These are phyloP conservation scores for Cryptus armator DNA, from an alignment of 2,888 invertebrate species.

Conservation along the genomic window DNA sequence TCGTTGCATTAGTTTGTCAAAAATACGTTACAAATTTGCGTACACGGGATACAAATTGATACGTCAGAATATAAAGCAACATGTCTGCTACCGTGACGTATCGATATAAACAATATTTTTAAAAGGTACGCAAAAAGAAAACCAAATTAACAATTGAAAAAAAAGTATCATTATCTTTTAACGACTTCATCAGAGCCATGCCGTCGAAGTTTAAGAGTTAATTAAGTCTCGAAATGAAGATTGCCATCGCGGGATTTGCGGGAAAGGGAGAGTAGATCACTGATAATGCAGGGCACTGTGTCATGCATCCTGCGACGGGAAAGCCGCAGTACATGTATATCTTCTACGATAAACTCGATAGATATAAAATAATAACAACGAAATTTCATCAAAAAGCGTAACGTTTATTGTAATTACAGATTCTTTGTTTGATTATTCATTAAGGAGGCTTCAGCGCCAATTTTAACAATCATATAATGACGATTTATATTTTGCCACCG, in stretches of 20 bases:
- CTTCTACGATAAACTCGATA: background rate
- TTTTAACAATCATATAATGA: background rate
- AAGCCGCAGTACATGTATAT: background rate
- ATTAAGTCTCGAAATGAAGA: constrained; percentile 10
- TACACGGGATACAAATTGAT: too few species aligned
- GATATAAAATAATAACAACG: background rate
- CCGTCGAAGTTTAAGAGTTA: background rate
- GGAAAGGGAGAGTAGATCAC: constrained; percentile 9
- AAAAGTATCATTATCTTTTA: too few species aligned
- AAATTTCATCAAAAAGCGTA: constrained; percentile 25
- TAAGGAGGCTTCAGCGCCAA: constrained; percentile 20
- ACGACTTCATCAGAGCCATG: too few species aligned
- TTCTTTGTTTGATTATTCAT: constrained; percentile 8
- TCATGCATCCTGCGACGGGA: background rate
- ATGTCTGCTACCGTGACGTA: too few species aligned
- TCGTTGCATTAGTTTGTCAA: too few species aligned
- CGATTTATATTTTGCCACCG: background rate
- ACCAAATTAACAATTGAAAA: too few species aligned
- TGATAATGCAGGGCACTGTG: constrained; percentile 19
- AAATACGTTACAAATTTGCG: too few species aligned
- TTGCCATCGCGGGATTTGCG: constrained; percentile 16
- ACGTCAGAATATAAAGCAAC: too few species aligned
- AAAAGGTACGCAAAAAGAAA: too few species aligned
- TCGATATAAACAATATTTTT: too few species aligned
- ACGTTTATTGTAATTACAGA: constrained; percentile 51